Evolutionary conservation across 2,113 vertebrate genomes (phyloP).

Genomic region (Centrocercus urophasianus): DNA sequence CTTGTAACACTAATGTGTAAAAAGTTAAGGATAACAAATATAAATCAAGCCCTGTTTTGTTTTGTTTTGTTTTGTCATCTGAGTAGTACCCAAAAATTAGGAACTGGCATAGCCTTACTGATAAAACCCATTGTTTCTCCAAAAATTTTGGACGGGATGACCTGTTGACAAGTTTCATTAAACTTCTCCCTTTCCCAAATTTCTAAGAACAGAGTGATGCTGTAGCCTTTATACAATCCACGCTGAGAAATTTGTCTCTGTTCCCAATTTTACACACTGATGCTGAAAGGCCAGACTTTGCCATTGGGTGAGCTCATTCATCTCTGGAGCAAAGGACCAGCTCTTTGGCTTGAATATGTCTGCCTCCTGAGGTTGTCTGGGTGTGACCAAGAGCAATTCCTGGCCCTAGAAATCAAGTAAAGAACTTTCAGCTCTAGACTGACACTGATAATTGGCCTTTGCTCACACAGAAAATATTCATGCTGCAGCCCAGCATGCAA

Average conservation of each 20-base stretch:
- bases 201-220: neutral
- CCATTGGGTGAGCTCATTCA: neutral
- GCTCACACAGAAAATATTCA: neutral
- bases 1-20: neutral
- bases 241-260: neutral
- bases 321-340: neutral
- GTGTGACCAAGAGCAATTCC: neutral
- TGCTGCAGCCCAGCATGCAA: neutral
- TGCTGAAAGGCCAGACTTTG: neutral
- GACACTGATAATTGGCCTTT: neutral
- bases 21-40: neutral
- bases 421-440: neutral
- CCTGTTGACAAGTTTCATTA: neutral
- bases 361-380: neutral
- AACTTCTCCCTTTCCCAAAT: neutral
- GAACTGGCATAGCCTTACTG: neutral
- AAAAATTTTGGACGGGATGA: neutral
- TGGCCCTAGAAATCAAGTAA: neutral
- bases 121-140: neutral
- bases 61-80: neutral
- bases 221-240: neutral
- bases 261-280: fast-evolving
- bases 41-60: neutral
- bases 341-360: fast-evolving
- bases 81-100: neutral